Base-by-base conservation (phyloP, 2,113 vertebrate genomes). In the Tretioscincus oriximinensis region DNA sequence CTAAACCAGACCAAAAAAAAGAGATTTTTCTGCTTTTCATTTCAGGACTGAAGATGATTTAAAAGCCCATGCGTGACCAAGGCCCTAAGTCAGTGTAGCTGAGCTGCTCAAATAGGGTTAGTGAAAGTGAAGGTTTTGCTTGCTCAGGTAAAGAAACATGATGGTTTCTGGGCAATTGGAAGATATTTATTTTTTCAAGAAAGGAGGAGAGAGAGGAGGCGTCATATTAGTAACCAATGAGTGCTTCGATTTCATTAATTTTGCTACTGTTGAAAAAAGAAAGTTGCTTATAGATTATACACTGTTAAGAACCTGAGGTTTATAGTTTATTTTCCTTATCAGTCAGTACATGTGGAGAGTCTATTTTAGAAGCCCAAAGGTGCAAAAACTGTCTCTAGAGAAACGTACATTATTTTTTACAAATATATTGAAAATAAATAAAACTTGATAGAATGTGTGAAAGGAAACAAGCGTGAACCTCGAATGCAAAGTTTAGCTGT, bases 351-450 rank as follows among this genome's bases (percentile, higher is more conserved):
- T 86, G 81, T 88, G 80, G 49, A 85, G 47, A 49, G 11, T 74
- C 84, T 92, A 80, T 88, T 92, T 92, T 88, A 87, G 85, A 92
- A 91, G 84, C 89, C 92, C 90, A 92, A 90, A 88, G 79, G 81
- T 86, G 88, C 91, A 91, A 93, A 93, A 93, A 90, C 83, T 71
- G 73, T 88, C 90, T 86, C 74, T 90, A 91, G 81, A 92, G 88
- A 91, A 91, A 89, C 29, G 6, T 89, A 84, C 88, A 78, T 90
- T 92, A 92, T 93, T 93, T 93, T 93, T 92, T 91, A 92, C 88
- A 88, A 91, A 72, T 73, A 82, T 35, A 68, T 80, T 82, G 85
- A 86, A 90, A 85, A 87, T 87, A 67, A 0, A 35, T 83, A 87
- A 70, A 82, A 72, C 80, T 82, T 26, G 20, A 51, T 73, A 77